Evolutionary conservation across 2,888 invertebrate genomes (phyloP), one percentile per base, ranked within the genome.

Genomic region (Drosophila nigricruria): DNA sequence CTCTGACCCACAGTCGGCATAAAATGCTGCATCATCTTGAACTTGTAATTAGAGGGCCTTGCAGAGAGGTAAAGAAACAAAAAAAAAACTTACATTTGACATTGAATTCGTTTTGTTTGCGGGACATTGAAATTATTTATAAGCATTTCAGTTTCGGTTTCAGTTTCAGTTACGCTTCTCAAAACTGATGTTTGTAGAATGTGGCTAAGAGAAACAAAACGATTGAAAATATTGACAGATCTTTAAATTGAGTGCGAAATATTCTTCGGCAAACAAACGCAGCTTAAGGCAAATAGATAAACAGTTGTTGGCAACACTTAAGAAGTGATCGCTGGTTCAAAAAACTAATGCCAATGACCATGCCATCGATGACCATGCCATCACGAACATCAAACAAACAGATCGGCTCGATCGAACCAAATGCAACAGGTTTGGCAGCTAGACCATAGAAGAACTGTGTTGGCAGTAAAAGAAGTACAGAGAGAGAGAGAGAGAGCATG

Each of bases 181-280:
- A 63, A 64, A 62, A 45, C 14, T 34, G 9, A n/a, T 85, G 45
- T 86, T 84, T 86, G 81, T 84, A 77, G 84, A 86, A 84, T 82
- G 83, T 77, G 78, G 63, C 64, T 43, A 70, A 42, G 12, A 50
- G 70, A 30, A 53, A 62, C n/a, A 53, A 53, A 62, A 43, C 47
- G 67, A 49, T 49, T 2, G 30, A 49, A 57, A 75, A 85, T 84
- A 85, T 82, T 82, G 81, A 87, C 85, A 80, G 62, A 38, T 80
- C 59, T 76, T 78, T 58, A 78, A 71, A 71, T 75, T 81, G 79
- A 77, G 75, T 81, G 81, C 77, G 74, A 79, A 81, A 82, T 80
- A 81, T 88, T 87, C 86, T 84, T 70, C 79, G 45, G 62, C 54
- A 77, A 73, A 76, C 72, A 68, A 67, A 52, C 61, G 54, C 18